A percentile compares a stretch with the other conserved stretches of the same genome.
These are phyloP conservation scores for Conomelus anceps DNA, from an alignment of 2,888 invertebrate genomes.

Conservation along the genomic window DNA sequence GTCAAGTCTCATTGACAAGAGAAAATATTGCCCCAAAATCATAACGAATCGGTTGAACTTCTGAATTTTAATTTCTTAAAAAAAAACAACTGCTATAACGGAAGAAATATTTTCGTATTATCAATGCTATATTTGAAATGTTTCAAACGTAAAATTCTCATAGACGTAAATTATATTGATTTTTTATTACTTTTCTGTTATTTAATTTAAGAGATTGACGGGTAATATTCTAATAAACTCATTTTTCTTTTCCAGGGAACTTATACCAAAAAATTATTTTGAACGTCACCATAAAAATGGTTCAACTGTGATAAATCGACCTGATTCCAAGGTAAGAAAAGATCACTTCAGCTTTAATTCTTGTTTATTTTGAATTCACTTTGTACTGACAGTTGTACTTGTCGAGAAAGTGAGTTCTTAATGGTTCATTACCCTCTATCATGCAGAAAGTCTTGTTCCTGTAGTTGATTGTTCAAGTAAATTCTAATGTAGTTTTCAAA, in stretches of 20 bases:
- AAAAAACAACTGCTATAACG: too few species aligned
- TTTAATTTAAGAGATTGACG: too few species aligned
- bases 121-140: too few species aligned
- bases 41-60: too few species aligned
- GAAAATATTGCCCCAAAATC: too few species aligned
- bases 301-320: slow-evolving; percentile 43
- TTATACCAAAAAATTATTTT: slow-evolving; percentile 61
- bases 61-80: too few species aligned
- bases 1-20: too few species aligned
- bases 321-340: slow-evolving; percentile 43
- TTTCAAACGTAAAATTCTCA: too few species aligned
- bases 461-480: neutral
- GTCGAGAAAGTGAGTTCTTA: neutral
- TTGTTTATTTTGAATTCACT: neutral
- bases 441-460: neutral
- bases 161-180: too few species aligned
- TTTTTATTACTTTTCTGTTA: too few species aligned
- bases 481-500: neutral
- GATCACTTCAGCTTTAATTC: too few species aligned
- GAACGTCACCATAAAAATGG: slow-evolving; percentile 47
- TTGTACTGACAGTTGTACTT: neutral
- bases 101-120: too few species aligned
- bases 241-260: slow-evolving; percentile 44
- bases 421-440: neutral
- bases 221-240: neutral